Percentiles rank a stretch among this genome's conserved stretches.
These are phyloP conservation scores for Epizoanthus ramosus DNA, from an alignment of 92 coral and sea anemone genomes.

Conservation along the genomic window DNA sequence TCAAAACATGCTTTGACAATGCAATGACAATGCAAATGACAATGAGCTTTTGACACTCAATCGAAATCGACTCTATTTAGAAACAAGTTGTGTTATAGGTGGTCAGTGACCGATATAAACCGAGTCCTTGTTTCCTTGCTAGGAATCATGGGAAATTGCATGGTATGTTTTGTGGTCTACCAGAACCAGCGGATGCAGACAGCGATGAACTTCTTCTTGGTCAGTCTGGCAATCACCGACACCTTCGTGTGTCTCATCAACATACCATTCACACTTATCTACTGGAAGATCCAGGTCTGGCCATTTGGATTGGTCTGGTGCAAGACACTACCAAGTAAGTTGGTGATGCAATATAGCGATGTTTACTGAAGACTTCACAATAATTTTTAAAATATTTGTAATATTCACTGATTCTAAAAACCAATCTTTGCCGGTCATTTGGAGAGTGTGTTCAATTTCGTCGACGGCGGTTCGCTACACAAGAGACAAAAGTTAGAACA, in stretches of 20 bases:
- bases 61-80: too few species aligned
- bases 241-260: constrained; percentile 88
- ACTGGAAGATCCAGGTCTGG: constrained; percentile 78
- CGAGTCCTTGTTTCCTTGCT: neutral
- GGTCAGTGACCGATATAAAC: too few species aligned
- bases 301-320: constrained; percentile 95
- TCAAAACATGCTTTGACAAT: too few species aligned
- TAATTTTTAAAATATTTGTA: too few species aligned
- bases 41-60: too few species aligned
- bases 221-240: constrained; percentile 91
- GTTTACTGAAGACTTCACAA: neutral
- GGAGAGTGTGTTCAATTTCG: too few species aligned
- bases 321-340: constrained; percentile 91
- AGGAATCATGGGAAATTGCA: constrained; percentile 82
- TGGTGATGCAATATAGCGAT: neutral
- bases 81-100: too few species aligned
- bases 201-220: constrained; percentile 96
- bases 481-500: too few species aligned
- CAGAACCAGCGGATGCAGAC: constrained; percentile 97
- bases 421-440: too few species aligned
- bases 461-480: too few species aligned
- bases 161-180: constrained; percentile 94
- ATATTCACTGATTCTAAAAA: too few species aligned
- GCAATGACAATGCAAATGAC: too few species aligned
- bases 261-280: constrained; percentile 84